Conservation (phyloP, 2,113 vertebrate species). For the Eleginops maclovinus region DNA sequence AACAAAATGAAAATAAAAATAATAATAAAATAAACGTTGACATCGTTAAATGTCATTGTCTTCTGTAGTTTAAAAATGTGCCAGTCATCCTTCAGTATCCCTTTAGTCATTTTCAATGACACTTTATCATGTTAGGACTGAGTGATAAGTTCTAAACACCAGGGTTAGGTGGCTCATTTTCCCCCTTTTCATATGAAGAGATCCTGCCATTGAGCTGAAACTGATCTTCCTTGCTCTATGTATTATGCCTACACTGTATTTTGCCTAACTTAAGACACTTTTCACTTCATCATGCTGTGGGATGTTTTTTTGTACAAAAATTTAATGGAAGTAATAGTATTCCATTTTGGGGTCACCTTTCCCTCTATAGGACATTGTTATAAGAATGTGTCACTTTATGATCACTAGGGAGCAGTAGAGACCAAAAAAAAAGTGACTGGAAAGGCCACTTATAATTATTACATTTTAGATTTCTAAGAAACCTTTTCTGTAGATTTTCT, state of each 20-base stretch:
- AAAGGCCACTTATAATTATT: background rate
- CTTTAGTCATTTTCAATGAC: slow-evolving; percentile 36
- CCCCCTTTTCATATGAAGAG: background rate
- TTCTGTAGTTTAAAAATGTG: background rate
- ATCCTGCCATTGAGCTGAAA: slow-evolving; percentile 29
- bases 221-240: background rate
- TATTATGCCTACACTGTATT: background rate
- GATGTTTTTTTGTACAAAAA: too few species aligned
- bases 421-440: slow-evolving; percentile 39
- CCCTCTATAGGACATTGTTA: background rate
- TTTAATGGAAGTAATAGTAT: too few species aligned
- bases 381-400: background rate
- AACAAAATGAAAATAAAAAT: background rate
- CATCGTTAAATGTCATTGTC: slow-evolving; percentile 1
- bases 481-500: background rate
- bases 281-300: background rate
- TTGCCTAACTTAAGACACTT: background rate
- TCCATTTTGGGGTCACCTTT: background rate
- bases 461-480: slow-evolving; percentile 9
- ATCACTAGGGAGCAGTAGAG: slow-evolving; percentile 77
- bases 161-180: slow-evolving; percentile 44
- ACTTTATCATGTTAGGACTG: slow-evolving; percentile 21
- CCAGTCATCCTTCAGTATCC: slow-evolving; percentile 37
- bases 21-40: slow-evolving; percentile 4
- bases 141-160: slow-evolving; percentile 38